phyloP scores from a whole-genome alignment of 2,888 invertebrate genomes.

The Bugula neritina region DNA sequence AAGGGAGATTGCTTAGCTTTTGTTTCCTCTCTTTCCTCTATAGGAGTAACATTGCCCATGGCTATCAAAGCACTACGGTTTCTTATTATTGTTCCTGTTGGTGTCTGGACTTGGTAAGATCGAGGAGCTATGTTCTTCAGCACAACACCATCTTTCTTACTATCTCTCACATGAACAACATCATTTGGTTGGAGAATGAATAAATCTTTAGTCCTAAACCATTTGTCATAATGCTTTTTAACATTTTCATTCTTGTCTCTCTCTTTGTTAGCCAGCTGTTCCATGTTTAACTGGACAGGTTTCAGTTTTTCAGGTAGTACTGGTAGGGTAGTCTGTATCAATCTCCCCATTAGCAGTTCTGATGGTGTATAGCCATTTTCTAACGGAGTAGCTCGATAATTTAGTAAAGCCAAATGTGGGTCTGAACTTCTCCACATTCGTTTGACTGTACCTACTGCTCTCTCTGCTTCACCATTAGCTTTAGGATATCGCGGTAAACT shows the following conservation, averaged over 20 bases:
- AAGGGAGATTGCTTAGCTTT: neutral
- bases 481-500: neutral
- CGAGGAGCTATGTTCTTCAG: neutral
- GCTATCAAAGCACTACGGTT: conserved; percentile 13
- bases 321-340: neutral
- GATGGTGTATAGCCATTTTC: conserved; percentile 7
- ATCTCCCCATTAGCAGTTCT: neutral
- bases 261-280: neutral
- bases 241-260: neutral
- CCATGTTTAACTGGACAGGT: neutral
- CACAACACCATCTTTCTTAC: neutral
- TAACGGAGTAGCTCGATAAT: neutral
- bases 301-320: neutral
- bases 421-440: neutral
- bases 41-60: neutral
- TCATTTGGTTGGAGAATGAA: neutral
- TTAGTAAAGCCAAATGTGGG: neutral
- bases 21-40: too few species aligned
- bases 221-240: neutral
- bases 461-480: too few species aligned
- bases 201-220: neutral
- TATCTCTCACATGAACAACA: neutral
- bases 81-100: neutral
- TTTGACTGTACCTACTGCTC: neutral
- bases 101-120: neutral